These are phyloP conservation scores for Scaptodrosophila latifasciaeformis DNA, from an alignment of 2,888 invertebrate species.

Conservation along the genomic window DNA sequence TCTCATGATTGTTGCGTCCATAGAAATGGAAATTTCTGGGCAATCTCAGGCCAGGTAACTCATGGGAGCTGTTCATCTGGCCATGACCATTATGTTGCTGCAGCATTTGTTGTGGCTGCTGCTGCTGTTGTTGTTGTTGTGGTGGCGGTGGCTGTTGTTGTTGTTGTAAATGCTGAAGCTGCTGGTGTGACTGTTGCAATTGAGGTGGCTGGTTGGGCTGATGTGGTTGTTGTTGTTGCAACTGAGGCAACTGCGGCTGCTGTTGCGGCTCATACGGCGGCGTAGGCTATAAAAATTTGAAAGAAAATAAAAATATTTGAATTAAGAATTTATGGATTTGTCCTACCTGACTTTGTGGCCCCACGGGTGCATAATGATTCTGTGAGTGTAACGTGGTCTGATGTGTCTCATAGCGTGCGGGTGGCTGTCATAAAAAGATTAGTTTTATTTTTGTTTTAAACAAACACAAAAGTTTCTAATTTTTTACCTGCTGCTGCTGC, in stretches of 20 bases:
- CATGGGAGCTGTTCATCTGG: slow-evolving; percentile 3
- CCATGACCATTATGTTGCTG: slow-evolving; percentile 19
- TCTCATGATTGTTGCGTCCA: slow-evolving; percentile 73
- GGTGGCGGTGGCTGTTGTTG: slow-evolving; percentile 18
- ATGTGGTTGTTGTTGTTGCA: slow-evolving; percentile 9
- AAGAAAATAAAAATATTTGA: no score
- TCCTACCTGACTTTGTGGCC: slow-evolving; percentile 7
- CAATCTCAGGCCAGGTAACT: slow-evolving; percentile 61
- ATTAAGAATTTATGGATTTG: no score
- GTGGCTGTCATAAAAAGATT: background rate
- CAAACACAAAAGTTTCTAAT: no score
- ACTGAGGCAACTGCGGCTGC: slow-evolving; percentile 9
- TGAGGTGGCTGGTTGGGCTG: slow-evolving; percentile 1
- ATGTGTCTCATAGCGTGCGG: slow-evolving; percentile 3
- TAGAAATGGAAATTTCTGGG: slow-evolving; percentile 71
- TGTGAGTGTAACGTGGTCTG: slow-evolving; percentile 3
- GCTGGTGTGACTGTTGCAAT: background rate
- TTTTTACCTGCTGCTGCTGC: no score
- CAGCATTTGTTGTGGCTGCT: slow-evolving; percentile 13
- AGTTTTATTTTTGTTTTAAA: no score
- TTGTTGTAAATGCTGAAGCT: slow-evolving; percentile 6
- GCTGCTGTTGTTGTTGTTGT: slow-evolving; percentile 20
- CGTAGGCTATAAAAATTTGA: slow-evolving; percentile 1
- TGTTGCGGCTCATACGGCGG: slow-evolving; percentile 5
- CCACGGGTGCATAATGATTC: slow-evolving; percentile 2